Evolutionary conservation across 2,113 vertebrate genomes (phyloP).

Genomic region (Daubentonia madagascariensis): DNA sequence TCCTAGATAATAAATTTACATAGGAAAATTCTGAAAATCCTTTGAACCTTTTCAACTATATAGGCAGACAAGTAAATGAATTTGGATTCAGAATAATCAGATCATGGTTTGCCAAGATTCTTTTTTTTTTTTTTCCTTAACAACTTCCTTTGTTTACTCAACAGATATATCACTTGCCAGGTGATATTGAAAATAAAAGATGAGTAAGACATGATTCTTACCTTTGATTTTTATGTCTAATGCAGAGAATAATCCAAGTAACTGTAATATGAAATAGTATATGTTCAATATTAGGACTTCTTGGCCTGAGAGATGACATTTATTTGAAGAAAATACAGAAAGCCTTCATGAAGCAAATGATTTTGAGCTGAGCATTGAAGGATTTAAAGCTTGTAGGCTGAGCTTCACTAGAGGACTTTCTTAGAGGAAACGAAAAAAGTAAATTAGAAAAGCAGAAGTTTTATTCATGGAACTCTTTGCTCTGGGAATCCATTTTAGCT

Average conservation of each 20-base stretch:
- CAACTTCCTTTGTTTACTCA: neutral
- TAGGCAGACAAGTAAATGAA: neutral
- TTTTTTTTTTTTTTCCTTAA: neutral
- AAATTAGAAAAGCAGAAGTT: neutral
- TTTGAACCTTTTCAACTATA: neutral
- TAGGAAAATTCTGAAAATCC: neutral
- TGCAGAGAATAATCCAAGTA: neutral
- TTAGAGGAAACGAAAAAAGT: neutral
- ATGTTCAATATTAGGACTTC: neutral
- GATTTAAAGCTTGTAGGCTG: slow-evolving; percentile 10
- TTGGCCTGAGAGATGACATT: neutral
- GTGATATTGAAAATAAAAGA: neutral
- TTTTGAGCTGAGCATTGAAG: neutral
- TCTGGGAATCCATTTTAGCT: neutral
- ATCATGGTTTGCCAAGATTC: neutral
- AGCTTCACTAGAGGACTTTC: neutral
- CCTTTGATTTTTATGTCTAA: neutral
- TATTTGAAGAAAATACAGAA: slow-evolving; percentile 18
- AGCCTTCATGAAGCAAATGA: neutral
- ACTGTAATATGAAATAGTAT: neutral
- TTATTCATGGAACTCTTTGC: neutral
- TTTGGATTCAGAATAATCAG: slow-evolving; percentile 12
- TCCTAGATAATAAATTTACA: neutral
- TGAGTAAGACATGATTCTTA: neutral
- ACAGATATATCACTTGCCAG: neutral